These are phyloP conservation scores for Oenanthe melanoleuca DNA, from an alignment of 2,113 vertebrate species.

Conservation along the genomic window DNA sequence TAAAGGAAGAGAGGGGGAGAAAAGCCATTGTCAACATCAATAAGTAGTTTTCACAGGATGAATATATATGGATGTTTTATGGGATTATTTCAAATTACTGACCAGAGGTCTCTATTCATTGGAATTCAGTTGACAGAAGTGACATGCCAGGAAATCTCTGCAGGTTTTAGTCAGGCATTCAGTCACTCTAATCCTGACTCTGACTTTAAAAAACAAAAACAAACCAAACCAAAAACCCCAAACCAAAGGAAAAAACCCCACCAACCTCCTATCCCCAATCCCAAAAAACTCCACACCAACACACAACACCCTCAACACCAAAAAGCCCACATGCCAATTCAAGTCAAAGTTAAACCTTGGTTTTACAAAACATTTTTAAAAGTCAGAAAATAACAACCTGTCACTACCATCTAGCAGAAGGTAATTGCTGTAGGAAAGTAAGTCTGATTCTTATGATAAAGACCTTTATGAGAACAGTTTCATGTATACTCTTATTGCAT, in stretches of 20 bases:
- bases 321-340: background rate
- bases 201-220: background rate
- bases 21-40: background rate
- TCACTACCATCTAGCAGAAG: background rate
- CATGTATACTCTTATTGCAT: background rate
- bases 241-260: background rate
- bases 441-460: background rate
- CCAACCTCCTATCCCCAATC: background rate
- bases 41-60: slow-evolving; percentile 7
- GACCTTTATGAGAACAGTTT: background rate
- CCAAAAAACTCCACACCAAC: background rate
- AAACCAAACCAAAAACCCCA: background rate
- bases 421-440: background rate
- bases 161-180: background rate
- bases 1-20: slow-evolving; percentile 47
- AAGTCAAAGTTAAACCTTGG: background rate
- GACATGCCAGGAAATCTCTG: slow-evolving; percentile 15
- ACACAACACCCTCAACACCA: background rate
- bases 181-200: slow-evolving; percentile 9
- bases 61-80: slow-evolving; percentile 43
- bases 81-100: slow-evolving; percentile 48
- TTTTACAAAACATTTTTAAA: background rate
- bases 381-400: background rate
- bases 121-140: background rate
- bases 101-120: slow-evolving; percentile 40